Evolutionary conservation across 1,140 invertebrate species (phyloP), one percentile per base, ranked within the genome.

Genomic region (Cotesia typhae): DNA sequence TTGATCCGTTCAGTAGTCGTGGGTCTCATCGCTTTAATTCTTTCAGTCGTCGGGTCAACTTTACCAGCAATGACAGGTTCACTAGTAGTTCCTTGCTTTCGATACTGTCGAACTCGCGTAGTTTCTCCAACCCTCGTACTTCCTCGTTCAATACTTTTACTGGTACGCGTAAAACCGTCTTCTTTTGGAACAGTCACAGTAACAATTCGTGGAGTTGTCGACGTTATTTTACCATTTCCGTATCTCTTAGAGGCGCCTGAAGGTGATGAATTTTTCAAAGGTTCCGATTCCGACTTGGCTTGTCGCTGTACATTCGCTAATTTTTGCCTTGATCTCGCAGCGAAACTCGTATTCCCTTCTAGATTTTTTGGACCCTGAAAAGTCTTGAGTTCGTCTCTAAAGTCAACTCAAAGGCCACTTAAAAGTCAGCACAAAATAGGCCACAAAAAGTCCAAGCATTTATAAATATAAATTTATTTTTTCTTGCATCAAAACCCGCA

Each of bases 281-380:
- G 73, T 36, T 79, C 76, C 20, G 82, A 61, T 28, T 86, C 83
- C n/a, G 83, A 84, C 60, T 86, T 84, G 20, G 85, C 77, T 61
- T 84, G 71, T 76, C 83, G 85, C 47, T 77, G 80, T 20, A 84
- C 82, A 60, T 81, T 81, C 41, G 85, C 83, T 78, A 87, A 69
- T 77, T 87, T 87, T 75, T 80, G 76, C 76, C 76, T 80, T 41
- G 85, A 85, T 47, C 81, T 79, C 69, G 82, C 77, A 7, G 83
- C 76, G 70, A 84, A 85, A 10, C 82, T 73, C 4, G 78, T 6
- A 10, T 47, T 63, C 28, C 71, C 73, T 10, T 9, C 79, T 55
- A 69, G 79, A 64, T 80, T 80, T 83, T 74, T 85, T 84, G 41
- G 64, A 41, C 76, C 83, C 86, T 87, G 84, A 81, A 87, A 85